phyloP scores from a whole-genome alignment of 1,140 invertebrate species.

The Drosophila dunni region DNA sequence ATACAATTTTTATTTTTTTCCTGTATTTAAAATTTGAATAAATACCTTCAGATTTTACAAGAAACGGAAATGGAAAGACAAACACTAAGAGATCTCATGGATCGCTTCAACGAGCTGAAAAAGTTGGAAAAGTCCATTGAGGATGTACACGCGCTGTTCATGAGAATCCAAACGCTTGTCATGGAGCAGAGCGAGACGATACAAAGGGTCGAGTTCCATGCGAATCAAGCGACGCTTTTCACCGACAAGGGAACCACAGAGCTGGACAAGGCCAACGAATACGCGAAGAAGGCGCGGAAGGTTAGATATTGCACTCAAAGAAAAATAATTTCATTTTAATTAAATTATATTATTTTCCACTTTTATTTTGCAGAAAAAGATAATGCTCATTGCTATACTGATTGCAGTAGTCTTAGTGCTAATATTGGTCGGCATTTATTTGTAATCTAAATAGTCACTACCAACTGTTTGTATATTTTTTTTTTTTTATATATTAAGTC shows the following conservation, averaged over 20 bases:
- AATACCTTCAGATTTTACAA: slow-evolving; percentile 70
- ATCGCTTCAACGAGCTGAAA: slow-evolving; percentile 78
- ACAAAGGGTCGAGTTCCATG: slow-evolving; percentile 82
- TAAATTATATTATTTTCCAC: too few species aligned
- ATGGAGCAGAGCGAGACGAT: slow-evolving; percentile 82
- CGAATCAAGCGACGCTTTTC: slow-evolving; percentile 74
- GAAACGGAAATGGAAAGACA: slow-evolving; percentile 81
- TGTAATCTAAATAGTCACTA: slow-evolving; percentile 54
- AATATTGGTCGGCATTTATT: slow-evolving; percentile 79
- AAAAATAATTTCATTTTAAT: too few species aligned
- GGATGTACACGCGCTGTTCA: slow-evolving; percentile 81
- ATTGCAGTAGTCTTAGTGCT: slow-evolving; percentile 68
- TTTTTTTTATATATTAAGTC: slow-evolving; percentile 34
- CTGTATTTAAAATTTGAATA: background rate
- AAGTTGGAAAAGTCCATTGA: slow-evolving; percentile 83
- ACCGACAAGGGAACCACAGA: slow-evolving; percentile 77
- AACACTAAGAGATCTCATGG: slow-evolving; percentile 76
- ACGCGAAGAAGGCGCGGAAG: slow-evolving; percentile 76
- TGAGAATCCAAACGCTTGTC: slow-evolving; percentile 82
- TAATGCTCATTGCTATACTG: slow-evolving; percentile 75
- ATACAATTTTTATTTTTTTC: too few species aligned
- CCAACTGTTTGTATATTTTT: slow-evolving; percentile 38
- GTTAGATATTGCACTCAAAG: slow-evolving; percentile 33
- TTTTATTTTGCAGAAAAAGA: slow-evolving; percentile 78
- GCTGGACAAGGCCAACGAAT: slow-evolving; percentile 72